phyloP scores from a whole-genome alignment of 2,113 vertebrate genomes.

The Pampusana beccarii region DNA sequence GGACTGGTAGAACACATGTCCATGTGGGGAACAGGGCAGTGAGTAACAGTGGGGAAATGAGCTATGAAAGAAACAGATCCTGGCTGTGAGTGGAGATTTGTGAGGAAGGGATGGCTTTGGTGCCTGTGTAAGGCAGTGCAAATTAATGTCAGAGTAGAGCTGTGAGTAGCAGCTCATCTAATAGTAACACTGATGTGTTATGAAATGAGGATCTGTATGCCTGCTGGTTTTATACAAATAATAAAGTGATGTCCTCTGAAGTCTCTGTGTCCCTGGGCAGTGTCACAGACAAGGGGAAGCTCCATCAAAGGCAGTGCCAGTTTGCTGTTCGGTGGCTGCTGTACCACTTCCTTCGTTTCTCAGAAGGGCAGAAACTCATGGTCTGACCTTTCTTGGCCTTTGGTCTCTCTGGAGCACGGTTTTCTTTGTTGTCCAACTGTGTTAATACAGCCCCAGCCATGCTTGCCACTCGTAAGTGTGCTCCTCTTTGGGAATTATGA shows the following conservation, averaged over 20 bases:
- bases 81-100: background rate
- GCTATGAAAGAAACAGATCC: background rate
- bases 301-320: background rate
- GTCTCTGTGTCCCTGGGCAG: background rate
- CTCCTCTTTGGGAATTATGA: constrained; percentile 39
- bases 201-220: background rate
- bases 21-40: background rate
- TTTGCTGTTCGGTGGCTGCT: background rate
- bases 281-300: background rate
- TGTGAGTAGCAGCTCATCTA: background rate
- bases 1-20: background rate
- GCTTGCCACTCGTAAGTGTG: constrained; percentile 16
- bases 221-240: background rate
- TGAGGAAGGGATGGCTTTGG: background rate
- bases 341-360: background rate
- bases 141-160: background rate
- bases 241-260: background rate
- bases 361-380: background rate
- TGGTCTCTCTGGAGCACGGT: constrained; percentile 18
- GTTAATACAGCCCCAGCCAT: constrained; percentile 24
- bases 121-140: background rate
- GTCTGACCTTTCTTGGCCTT: background rate
- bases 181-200: background rate
- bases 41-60: background rate
- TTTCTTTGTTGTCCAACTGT: constrained; percentile 38